Base-by-base conservation (phyloP, 1,140 invertebrate species). In the Drosophila burlai region DNA sequence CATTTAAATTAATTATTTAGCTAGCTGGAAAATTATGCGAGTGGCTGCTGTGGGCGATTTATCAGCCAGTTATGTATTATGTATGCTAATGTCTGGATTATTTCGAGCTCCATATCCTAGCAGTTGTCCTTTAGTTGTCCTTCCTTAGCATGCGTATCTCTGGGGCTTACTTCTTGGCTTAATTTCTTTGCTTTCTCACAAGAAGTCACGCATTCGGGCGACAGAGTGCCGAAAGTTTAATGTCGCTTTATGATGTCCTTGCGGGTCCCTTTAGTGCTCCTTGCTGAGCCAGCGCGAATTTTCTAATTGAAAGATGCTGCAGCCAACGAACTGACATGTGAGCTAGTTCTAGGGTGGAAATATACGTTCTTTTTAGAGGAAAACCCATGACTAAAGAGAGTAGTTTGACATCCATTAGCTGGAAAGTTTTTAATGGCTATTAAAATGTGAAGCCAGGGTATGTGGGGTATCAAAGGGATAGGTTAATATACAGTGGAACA, bases 241-340 rank as follows among this genome's bases (percentile, higher is more conserved):
- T 49, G 52, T 42, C 69, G 21, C 66, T 73, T 73, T 73, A 73
- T 72, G 69, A 72, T 50, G n/a, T 34, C 60, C 52, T 34, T 42
- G 54, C 36, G 54, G 1, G 83, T 85, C 83, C 80, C 83, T 72
- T 85, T 85, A 85, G 83, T 82, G 83, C 80, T 82, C 76, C 73
- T 60, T 76, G 79, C 83, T 76, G 59, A 68, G 65, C 58, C 54
- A 46, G 75, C 69, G 62, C 52, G 66, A 75, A 71, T 65, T 82
- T 67, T 86, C 75, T 85, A 85, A 86, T 85, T 86, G 81, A 84
- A 84, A 76, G 57, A 24, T 52, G 57, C 26, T 52, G 24, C 24
- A 21, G 46, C 38, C 10, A 43, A 59, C 9, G 9, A 18, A 50
- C 46, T 13, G 31, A 55, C 78, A 85, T 74, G 67, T 64, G 60